Percentiles rank a stretch among this genome's conserved stretches.
These are phyloP conservation scores for Syngnathus acus DNA, from an alignment of 2,797 vertebrate genomes.

Conservation along the genomic window DNA sequence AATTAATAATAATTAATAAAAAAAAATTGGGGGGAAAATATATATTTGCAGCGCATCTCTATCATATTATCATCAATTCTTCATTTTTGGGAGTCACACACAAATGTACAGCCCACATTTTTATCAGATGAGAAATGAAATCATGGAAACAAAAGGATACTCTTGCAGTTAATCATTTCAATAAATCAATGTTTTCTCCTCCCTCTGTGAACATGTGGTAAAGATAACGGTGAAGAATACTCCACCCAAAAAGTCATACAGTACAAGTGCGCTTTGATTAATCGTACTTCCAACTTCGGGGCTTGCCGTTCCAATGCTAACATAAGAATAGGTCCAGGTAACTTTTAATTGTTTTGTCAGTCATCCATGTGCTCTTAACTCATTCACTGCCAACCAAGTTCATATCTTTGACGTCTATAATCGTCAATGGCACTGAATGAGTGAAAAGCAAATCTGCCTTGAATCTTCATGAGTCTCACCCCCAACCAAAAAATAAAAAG, in stretches of 20 bases:
- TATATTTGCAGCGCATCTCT: too few relatives aligned
- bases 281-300: conserved; percentile 50
- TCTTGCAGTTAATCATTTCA: not conserved
- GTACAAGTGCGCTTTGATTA: conserved; percentile 20
- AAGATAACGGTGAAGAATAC: conserved; percentile 16
- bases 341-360: conserved; percentile 53
- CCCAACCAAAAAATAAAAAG: conserved; percentile 24
- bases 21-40: too few relatives aligned
- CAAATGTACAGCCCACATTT: not conserved
- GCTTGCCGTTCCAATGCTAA: conserved; percentile 52
- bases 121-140: not conserved
- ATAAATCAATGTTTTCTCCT: conserved; percentile 6
- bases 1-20: too few relatives aligned
- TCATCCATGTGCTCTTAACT: conserved; percentile 49
- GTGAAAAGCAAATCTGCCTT: conserved; percentile 15
- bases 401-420: conserved; percentile 2
- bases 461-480: conserved; percentile 36
- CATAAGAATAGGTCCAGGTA: conserved; percentile 53
- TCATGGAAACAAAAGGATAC: not conserved
- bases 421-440: too few relatives aligned
- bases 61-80: not conserved
- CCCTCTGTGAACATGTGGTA: conserved; percentile 21
- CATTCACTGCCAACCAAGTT: conserved; percentile 40
- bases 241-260: conserved; percentile 27
- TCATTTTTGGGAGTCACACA: not conserved